Base-by-base conservation (phyloP, 2,888 invertebrate genomes). In the Stenolophus ochropezus region DNA sequence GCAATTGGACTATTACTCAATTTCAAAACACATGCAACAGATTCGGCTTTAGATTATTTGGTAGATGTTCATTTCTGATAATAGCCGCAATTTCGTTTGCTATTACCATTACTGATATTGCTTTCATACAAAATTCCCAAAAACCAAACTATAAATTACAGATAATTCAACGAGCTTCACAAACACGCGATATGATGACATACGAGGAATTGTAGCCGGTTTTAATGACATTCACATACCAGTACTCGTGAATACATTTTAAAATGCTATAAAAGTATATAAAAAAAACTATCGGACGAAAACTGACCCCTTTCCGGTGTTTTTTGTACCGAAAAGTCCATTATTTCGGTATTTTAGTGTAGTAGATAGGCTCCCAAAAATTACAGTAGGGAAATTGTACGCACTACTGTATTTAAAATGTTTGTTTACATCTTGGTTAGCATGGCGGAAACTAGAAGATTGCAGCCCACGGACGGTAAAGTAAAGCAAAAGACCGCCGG, bases 31-130 rank as follows among this genome's bases (percentile, higher is more conserved):
- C 18, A 53, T 18, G 53, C 18, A 53, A 53, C 53, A 53, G 53
- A 53, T 53, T 53, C 20, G 18, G 53, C 53, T 53, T 53, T 8
- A 18, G 53, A 53, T 53, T 18, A 53, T 53, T 53, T 16, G 53
- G 53, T 53, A 53, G 53, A 53, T 53, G 53, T 53, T 53, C 20
- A 53, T 20, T 53, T 53, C 20, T 18, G 53, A 53, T 53, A 53
- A 53, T 53, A 20, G 21, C 53, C 53, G 8, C 53, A 53, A 53
- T 6, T 4, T 21, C 53, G 53, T 53, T 53, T 53, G 20, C 8
- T 53, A 42, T 53, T 53, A 18, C 18, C 53, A 53, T 53, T 53
- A 53, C 53, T 18, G 16, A 53, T 53, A 53, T 53, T 18, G 18
- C 53, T 53, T 53, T 53, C 33, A 42, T 42, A 42, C 33, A 42